Base-by-base conservation (phyloP, 2,888 invertebrate species). In the Odontocerum albicorne region DNA sequence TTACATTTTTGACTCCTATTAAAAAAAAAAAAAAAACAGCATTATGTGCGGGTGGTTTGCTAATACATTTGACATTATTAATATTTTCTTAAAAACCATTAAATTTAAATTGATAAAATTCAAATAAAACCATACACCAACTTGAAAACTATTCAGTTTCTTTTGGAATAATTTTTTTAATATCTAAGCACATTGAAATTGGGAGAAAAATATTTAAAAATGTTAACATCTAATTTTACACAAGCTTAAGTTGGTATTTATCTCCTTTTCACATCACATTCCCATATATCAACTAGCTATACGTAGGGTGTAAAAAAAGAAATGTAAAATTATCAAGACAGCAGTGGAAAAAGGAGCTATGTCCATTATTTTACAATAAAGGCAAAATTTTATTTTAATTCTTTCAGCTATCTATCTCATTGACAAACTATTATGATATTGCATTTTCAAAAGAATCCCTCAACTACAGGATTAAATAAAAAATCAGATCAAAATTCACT, bases 71-170 rank as follows among this genome's bases (percentile, higher is more conserved):
- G n/a, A n/a, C n/a, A n/a, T n/a, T 19, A 13, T n/a, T 39, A 20
- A n/a, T 39, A 19, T 20, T 39, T 39, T 12, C 21, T 19, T 39
- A 10, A 39, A 39, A 39, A 38, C 10, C 4, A 38, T 27, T 35
- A 22, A 4, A 21, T 12, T 17, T 36, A 10, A 13, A 13, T 22
- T 13, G 2, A 22, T 27, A 27, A 27, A 31, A 22, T 27, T 27
- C 2, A 43, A 39, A 31, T n/a, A 49, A 19, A 39, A 52, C 22
- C 44, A 38, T 39, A 57, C 39, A 43, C 38, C 46, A 33, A 47
- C 33, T 15, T 15, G 35, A 55, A 45, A 51, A 36, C 39, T 42
- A 51, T 46, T 51, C 51, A 56, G 51, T 51, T 46, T 51, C 51
- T 56, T 56, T 46, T 20, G 21, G 33, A 35, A 21, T 19, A n/a